phyloP scores from a whole-genome alignment of 2,797 vertebrate genomes.

The Micropoecilia bifurca region DNA sequence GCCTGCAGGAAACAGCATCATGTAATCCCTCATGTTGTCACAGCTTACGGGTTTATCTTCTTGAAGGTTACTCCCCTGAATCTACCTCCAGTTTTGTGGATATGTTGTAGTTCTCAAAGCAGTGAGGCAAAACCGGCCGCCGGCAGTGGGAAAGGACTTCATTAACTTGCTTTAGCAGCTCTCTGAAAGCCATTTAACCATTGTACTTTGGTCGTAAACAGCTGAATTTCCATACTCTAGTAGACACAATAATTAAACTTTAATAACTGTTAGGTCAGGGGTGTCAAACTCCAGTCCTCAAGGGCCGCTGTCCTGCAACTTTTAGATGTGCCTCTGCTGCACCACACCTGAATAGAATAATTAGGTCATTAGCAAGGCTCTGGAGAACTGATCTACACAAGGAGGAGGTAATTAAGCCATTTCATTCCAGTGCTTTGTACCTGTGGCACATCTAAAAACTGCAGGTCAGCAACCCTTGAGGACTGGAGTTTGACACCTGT shows the following conservation, averaged over 20 bases:
- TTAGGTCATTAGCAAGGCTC: too few species aligned
- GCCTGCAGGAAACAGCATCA: not conserved
- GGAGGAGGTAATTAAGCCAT: too few species aligned
- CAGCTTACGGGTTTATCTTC: not conserved
- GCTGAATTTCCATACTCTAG: not conserved
- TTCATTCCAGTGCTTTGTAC: too few species aligned
- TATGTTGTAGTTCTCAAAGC: not conserved
- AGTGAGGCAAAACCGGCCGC: not conserved
- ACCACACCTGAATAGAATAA: too few species aligned
- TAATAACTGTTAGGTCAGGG: not conserved
- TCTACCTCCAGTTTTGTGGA: not conserved
- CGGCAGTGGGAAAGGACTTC: not conserved
- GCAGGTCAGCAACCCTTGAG: too few species aligned
- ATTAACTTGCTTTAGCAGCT: not conserved
- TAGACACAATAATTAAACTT: not conserved
- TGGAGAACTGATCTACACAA: too few species aligned
- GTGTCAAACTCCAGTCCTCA: too few species aligned
- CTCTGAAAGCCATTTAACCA: not conserved
- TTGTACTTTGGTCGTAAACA: not conserved
- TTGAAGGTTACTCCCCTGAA: not conserved
- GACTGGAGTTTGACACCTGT: too few species aligned
- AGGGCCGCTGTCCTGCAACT: too few species aligned
- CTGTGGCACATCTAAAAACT: too few species aligned
- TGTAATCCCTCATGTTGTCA: not conserved
- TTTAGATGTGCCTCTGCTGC: too few species aligned